Percentiles rank a stretch among this genome's conserved stretches.
phyloP scores from a whole-genome alignment of 2,113 vertebrate genomes.

The Campylomormyrus tamandua region DNA sequence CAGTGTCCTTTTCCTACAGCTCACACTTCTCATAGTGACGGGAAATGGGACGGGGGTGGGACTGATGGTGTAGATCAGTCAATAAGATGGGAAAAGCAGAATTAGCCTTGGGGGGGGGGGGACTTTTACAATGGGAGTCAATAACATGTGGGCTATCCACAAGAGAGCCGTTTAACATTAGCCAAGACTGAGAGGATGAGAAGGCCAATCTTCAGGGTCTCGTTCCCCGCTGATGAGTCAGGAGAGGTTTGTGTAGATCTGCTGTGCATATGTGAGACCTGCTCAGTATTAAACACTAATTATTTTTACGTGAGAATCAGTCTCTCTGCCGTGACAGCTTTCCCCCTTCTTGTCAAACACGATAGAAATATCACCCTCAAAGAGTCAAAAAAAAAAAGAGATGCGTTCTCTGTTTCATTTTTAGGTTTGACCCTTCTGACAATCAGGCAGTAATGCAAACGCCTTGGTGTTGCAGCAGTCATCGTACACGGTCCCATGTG shows the following conservation, averaged over 20 bases:
- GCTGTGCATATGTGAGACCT: constrained; percentile 1
- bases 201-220: background rate
- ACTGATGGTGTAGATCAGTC: background rate
- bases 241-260: background rate
- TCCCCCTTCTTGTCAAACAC: background rate
- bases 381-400: background rate
- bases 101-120: background rate
- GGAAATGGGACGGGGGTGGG: background rate
- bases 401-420: background rate
- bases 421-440: background rate
- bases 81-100: background rate
- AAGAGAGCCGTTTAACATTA: background rate
- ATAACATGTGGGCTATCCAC: background rate
- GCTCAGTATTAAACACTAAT: background rate
- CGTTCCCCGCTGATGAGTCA: background rate
- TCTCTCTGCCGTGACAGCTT: background rate
- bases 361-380: background rate
- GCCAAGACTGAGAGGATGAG: background rate
- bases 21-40: background rate
- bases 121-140: background rate
- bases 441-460: background rate
- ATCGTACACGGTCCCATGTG: background rate
- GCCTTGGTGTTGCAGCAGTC: background rate
- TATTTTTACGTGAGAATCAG: background rate
- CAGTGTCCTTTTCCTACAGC: background rate